Percentiles rank a stretch among this genome's conserved stretches.
These are phyloP conservation scores for Spisula solida DNA, from an alignment of 2,888 invertebrate genomes.

Conservation along the genomic window DNA sequence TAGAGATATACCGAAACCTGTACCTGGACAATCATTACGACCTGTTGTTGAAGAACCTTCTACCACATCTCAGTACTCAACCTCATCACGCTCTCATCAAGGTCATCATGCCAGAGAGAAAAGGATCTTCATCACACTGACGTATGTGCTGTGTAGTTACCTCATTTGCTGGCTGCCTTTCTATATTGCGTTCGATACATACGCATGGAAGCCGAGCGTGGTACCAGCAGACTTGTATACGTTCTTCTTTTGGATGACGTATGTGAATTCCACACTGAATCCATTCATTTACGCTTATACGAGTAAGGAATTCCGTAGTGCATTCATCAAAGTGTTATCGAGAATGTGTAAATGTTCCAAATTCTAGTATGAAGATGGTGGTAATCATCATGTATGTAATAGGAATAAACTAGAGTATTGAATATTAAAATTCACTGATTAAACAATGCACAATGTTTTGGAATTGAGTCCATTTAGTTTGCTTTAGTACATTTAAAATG, in stretches of 20 bases:
- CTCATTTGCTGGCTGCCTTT: conserved; percentile 75
- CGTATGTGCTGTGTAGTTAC: conserved; percentile 68
- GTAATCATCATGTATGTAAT: too few species aligned
- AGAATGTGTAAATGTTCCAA: conserved; percentile 48
- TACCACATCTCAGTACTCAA: background rate
- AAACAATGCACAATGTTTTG: too few species aligned
- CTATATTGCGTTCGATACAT: conserved; percentile 73
- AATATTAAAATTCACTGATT: too few species aligned
- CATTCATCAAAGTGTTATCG: conserved; percentile 64
- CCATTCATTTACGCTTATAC: conserved; percentile 74
- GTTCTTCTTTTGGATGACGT: conserved; percentile 74
- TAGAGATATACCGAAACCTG: too few species aligned
- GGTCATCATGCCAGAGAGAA: conserved; percentile 46
- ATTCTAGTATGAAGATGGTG: background rate
- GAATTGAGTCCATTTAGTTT: too few species aligned
- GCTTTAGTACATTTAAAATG: too few species aligned
- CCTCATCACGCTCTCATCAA: background rate
- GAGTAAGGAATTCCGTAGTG: conserved; percentile 69
- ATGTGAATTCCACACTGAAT: conserved; percentile 74
- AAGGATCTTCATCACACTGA: conserved; percentile 71
- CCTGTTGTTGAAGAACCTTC: background rate
- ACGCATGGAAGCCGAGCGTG: conserved; percentile 70
- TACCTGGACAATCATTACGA: too few species aligned
- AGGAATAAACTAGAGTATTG: too few species aligned
- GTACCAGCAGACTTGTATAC: conserved; percentile 73